Conservation (phyloP, 2,113 vertebrate species). For the Chaetodon auriga region DNA sequence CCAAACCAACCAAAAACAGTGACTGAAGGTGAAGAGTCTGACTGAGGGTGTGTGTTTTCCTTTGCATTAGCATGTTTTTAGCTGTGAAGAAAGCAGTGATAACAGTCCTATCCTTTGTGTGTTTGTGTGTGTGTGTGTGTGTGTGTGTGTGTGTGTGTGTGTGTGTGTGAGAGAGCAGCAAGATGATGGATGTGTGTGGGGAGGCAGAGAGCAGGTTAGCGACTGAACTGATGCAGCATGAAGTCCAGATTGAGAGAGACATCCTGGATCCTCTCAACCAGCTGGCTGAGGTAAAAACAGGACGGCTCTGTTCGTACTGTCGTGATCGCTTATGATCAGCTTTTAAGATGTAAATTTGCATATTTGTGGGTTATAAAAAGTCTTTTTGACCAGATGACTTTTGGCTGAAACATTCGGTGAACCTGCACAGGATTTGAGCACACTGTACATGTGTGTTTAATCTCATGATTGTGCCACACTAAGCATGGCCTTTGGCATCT, state of each 20-base stretch:
- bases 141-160: conserved; percentile 37
- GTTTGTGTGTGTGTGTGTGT: conserved; percentile 37
- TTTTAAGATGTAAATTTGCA: not conserved
- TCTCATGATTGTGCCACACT: conserved; percentile 5
- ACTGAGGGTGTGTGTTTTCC: not conserved
- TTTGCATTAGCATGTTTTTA: not conserved
- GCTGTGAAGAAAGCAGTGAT: conserved; percentile 8
- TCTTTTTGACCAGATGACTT: no score
- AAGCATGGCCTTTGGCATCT: conserved; percentile 4
- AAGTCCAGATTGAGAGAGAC: conserved; percentile 92
- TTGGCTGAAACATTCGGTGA: not conserved
- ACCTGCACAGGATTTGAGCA: not conserved
- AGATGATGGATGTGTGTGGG: conserved; percentile 94
- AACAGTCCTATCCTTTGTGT: conserved; percentile 30
- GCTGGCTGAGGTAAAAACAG: conserved; percentile 90
- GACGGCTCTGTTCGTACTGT: not conserved
- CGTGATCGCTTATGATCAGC: no score
- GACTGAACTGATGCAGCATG: conserved; percentile 91
- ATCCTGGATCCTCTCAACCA: conserved; percentile 91
- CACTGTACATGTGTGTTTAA: not conserved
- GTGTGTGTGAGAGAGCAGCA: conserved; percentile 81
- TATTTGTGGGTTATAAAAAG: not conserved
- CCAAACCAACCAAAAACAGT: not conserved
- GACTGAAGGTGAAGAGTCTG: not conserved
- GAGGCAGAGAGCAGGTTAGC: conserved; percentile 92